Conservation (phyloP, 2,888 invertebrate species). For the Elgonia sp. region DNA sequence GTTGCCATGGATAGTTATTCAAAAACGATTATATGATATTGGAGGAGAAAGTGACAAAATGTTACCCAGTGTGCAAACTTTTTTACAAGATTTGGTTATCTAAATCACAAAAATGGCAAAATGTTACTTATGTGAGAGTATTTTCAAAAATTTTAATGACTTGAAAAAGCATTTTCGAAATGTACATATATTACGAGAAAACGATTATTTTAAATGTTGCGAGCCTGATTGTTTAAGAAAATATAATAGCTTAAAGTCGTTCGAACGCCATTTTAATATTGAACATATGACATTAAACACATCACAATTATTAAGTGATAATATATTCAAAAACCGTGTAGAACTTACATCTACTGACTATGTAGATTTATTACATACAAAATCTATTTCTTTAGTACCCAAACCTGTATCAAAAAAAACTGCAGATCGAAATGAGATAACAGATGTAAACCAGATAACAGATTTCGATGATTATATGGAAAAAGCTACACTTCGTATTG, state of each 20-base stretch:
- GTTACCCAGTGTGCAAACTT: slow-evolving; percentile 17
- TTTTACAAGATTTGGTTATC: not conserved
- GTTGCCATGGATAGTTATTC: slow-evolving; percentile 61
- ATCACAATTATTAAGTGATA: not conserved
- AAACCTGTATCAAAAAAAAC: no score
- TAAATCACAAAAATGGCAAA: not conserved
- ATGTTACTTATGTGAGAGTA: slow-evolving; percentile 20
- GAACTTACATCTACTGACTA: not conserved
- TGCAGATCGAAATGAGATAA: no score
- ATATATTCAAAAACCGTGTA: slow-evolving; percentile 4
- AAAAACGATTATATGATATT: slow-evolving; percentile 32
- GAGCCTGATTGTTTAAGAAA: slow-evolving; percentile 36
- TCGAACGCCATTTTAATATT: slow-evolving; percentile 38
- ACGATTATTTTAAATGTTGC: slow-evolving; percentile 35
- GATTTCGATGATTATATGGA: slow-evolving; percentile 22
- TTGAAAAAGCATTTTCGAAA: slow-evolving; percentile 25
- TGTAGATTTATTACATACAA: not conserved
- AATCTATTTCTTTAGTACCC: no score
- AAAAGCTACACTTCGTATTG: slow-evolving; percentile 20
- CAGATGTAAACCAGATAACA: not conserved
- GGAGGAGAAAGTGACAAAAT: slow-evolving; percentile 41
- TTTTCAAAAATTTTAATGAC: not conserved
- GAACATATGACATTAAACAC: not conserved
- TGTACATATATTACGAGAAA: slow-evolving; percentile 28
- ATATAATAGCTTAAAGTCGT: slow-evolving; percentile 30